These are phyloP conservation scores for Meloidogyne floridensis DNA, from an alignment of 1,140 invertebrate species.

Conservation along the genomic window DNA sequence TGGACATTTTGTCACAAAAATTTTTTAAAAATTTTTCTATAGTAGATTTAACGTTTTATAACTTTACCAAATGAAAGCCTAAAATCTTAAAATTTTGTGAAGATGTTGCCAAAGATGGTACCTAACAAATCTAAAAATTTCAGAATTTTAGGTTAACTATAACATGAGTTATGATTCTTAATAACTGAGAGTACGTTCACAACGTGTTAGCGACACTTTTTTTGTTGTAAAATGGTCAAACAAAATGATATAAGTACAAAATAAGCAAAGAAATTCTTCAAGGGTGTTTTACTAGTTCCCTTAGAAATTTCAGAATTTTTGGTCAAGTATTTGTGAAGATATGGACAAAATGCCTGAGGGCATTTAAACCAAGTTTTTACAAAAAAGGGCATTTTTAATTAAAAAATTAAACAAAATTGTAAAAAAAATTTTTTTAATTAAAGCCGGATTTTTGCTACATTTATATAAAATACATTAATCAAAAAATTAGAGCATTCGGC, in stretches of 20 bases:
- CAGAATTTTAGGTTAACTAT: too few species aligned
- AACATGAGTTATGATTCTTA: too few species aligned
- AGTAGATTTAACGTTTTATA: not conserved
- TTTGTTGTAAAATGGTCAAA: too few species aligned
- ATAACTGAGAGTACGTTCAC: too few species aligned
- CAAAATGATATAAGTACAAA: too few species aligned
- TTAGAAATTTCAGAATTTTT: not conserved
- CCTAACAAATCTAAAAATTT: not conserved
- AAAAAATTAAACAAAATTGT: too few species aligned
- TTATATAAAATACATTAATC: not conserved
- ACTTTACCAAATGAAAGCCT: not conserved
- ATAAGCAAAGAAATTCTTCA: too few species aligned
- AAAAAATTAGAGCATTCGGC: not conserved
- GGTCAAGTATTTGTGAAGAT: not conserved
- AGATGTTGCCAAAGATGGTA: not conserved
- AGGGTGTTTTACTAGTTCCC: too few species aligned
- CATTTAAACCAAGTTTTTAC: not conserved
- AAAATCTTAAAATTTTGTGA: not conserved
- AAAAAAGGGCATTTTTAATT: too few species aligned
- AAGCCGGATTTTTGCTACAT: not conserved
- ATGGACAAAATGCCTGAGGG: not conserved
- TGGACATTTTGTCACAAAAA: too few species aligned
- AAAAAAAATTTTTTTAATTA: not conserved
- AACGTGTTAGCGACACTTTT: too few species aligned
- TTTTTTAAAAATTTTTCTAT: too few species aligned